Evolutionary conservation across 2,113 vertebrate genomes (phyloP).

Genomic region (Microcebus ravelobensis): DNA sequence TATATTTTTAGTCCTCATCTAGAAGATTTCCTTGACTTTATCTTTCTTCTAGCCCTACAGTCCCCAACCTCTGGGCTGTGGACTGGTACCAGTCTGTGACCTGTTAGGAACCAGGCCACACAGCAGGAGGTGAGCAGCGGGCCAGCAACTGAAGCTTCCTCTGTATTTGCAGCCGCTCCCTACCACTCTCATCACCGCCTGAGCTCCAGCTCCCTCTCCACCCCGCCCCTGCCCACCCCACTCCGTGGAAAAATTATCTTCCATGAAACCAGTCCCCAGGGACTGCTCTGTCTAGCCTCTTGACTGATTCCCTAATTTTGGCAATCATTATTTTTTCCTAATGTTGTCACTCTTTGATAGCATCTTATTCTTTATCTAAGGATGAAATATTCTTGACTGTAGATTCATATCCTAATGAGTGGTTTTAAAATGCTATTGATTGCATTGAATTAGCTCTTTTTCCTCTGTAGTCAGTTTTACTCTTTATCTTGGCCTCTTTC

Average conservation of each 20-base stretch:
- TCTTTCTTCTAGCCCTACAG: background rate
- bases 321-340: background rate
- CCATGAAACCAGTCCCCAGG: too few relatives aligned
- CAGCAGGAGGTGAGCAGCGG: too few relatives aligned
- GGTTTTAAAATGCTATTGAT: background rate
- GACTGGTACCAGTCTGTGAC: too few relatives aligned
- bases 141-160: too few relatives aligned
- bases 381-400: background rate
- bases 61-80: too few relatives aligned
- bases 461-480: background rate
- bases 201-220: too few relatives aligned
- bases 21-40: background rate
- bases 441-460: conserved; percentile 5
- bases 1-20: background rate
- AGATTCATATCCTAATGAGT: background rate
- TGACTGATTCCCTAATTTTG: background rate
- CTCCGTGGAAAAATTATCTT: too few relatives aligned
- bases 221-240: too few relatives aligned
- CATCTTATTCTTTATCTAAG: background rate
- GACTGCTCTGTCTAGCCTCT: background rate
- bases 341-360: background rate
- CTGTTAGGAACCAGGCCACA: too few relatives aligned
- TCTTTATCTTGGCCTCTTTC: background rate
- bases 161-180: too few relatives aligned
- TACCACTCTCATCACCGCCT: too few relatives aligned